These are phyloP conservation scores for Eueremaeus valkanovi DNA, from an alignment of 2,888 invertebrate genomes.

Conservation along the genomic window DNA sequence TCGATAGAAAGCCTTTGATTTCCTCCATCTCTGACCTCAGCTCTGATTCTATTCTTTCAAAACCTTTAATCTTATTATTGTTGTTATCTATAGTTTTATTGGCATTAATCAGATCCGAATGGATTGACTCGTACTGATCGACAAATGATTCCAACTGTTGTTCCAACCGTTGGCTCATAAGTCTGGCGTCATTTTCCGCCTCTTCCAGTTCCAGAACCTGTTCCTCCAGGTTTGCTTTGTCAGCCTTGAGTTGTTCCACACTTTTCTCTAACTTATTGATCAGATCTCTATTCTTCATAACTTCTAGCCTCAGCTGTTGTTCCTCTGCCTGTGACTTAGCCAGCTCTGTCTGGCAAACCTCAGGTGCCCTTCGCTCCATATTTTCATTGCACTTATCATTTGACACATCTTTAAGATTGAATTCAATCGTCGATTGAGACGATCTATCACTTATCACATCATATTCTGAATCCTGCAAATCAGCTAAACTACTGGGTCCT, in stretches of 20 bases:
- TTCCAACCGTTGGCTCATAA: conserved; percentile 58
- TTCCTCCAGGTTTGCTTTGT: conserved; percentile 57
- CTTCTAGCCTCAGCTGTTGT: neutral
- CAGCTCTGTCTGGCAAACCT: neutral
- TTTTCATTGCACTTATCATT: neutral
- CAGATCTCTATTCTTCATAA: neutral
- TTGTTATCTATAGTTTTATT: conserved; percentile 32
- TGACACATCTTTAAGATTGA: neutral
- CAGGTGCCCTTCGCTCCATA: neutral
- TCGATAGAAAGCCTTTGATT: neutral
- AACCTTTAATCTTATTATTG: conserved; percentile 24
- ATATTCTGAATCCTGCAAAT: conserved; percentile 40
- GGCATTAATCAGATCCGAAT: conserved; percentile 30
- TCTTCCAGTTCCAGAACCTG: conserved; percentile 70
- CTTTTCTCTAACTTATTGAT: neutral
- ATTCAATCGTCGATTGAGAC: neutral
- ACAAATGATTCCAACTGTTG: conserved; percentile 42
- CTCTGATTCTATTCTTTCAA: conserved; percentile 16
- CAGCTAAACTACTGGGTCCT: conserved; percentile 45
- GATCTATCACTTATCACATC: conserved; percentile 25
- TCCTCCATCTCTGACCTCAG: conserved; percentile 9
- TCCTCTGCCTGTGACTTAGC: neutral
- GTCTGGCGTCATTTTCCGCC: conserved; percentile 68
- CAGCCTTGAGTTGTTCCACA: conserved; percentile 34
- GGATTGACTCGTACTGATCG: conserved; percentile 36